Evolutionary conservation across 2,888 invertebrate species (phyloP).

Genomic region (Cosmopolites sordidus): DNA sequence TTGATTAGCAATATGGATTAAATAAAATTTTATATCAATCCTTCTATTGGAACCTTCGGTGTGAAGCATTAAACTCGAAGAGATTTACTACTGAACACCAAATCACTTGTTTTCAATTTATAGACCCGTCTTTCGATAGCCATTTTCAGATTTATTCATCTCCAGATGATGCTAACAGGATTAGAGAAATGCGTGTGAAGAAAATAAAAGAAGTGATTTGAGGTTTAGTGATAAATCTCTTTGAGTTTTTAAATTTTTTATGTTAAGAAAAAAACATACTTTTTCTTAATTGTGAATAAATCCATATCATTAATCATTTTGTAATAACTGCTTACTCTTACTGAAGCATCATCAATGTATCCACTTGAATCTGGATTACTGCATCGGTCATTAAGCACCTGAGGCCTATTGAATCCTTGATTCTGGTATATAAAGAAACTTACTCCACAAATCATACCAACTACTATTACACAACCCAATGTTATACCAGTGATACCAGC

Average conservation of each 20-base stretch:
- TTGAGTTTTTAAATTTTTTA: too few relatives aligned
- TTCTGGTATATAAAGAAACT: slow-evolving; percentile 67
- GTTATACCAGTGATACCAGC: slow-evolving; percentile 64
- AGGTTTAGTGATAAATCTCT: too few relatives aligned
- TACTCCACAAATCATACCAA: slow-evolving; percentile 61
- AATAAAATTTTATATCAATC: not conserved
- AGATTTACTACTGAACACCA: too few relatives aligned
- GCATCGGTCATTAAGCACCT: slow-evolving; percentile 75
- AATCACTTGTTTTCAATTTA: too few relatives aligned
- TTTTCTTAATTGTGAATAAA: not conserved
- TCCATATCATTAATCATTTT: slow-evolving; percentile 19
- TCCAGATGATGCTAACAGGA: too few relatives aligned
- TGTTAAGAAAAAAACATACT: not conserved
- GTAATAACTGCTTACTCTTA: slow-evolving; percentile 61
- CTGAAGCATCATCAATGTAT: slow-evolving; percentile 81
- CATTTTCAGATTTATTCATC: too few relatives aligned
- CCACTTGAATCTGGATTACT: slow-evolving; percentile 84
- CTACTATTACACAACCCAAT: slow-evolving; percentile 61
- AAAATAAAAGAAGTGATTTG: too few relatives aligned
- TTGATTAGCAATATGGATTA: slow-evolving; percentile 1
- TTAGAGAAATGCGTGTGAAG: too few relatives aligned
- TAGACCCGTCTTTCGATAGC: too few relatives aligned
- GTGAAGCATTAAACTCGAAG: too few relatives aligned
- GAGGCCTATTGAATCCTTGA: slow-evolving; percentile 75
- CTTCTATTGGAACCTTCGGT: too few relatives aligned